A percentile compares a stretch with the other conserved stretches of the same genome.
Conservation (phyloP, 2,888 invertebrate species). For the Tenthredo scrophulariae region DNA sequence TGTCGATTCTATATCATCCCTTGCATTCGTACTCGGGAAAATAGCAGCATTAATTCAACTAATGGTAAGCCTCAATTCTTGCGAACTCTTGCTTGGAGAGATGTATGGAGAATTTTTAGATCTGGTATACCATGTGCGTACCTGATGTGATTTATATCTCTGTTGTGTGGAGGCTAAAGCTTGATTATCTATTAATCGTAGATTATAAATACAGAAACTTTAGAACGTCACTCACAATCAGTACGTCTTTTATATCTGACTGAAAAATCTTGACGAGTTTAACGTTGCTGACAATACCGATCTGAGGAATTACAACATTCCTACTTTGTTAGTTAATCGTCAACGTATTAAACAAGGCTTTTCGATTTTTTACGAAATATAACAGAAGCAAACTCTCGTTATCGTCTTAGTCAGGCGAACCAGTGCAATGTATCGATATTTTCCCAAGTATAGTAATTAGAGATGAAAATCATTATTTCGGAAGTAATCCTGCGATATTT, state of each 20-base stretch:
- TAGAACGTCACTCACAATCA: not conserved
- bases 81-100: not conserved
- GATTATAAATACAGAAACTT: slow-evolving; percentile 1
- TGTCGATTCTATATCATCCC: not conserved
- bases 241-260: not conserved
- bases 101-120: not conserved
- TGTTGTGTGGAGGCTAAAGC: not conserved
- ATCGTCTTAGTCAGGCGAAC: too few relatives aligned
- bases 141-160: not conserved
- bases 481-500: not conserved
- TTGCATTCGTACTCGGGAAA: not conserved
- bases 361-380: not conserved
- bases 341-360: not conserved
- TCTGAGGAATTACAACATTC: not conserved
- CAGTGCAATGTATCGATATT: not conserved
- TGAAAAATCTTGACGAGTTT: not conserved
- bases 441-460: not conserved
- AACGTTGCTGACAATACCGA: not conserved
- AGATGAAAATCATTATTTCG: not conserved
- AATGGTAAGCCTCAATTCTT: not conserved
- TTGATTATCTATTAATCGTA: not conserved
- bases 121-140: not conserved
- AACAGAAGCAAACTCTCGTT: not conserved
- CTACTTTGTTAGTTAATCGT: not conserved
- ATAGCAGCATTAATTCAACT: not conserved